Conservation (phyloP, 92 coral and sea anemone genomes). For the Bergia sp. region DNA sequence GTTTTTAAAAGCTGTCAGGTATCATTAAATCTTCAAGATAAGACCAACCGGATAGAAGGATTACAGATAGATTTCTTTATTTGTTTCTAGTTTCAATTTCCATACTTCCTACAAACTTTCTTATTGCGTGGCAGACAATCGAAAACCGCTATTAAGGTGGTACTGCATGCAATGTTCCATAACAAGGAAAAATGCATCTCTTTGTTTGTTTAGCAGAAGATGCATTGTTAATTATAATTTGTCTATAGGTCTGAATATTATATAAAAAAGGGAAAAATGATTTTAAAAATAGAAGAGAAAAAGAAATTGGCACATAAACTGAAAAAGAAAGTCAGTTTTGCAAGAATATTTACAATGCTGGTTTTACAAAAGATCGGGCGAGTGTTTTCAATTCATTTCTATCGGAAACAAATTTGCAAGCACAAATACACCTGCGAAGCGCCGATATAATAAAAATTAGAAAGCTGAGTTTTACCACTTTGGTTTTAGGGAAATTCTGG, state of each 20-base stretch:
- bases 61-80: not conserved
- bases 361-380: too few species aligned
- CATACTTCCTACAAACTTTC: not conserved
- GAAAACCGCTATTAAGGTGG: not conserved
- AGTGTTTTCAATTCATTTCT: not conserved
- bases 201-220: not conserved
- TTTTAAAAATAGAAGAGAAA: not conserved
- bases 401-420: not conserved
- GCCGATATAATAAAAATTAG: not conserved
- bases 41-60: not conserved
- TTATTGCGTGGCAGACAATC: not conserved
- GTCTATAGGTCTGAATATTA: not conserved
- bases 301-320: too few species aligned
- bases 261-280: too few species aligned
- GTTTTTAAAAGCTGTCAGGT: not conserved
- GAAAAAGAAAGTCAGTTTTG: too few species aligned
- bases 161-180: not conserved
- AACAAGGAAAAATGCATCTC: not conserved
- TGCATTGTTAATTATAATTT: not conserved
- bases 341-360: too few species aligned
- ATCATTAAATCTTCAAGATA: not conserved
- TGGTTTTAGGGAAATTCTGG: too few species aligned
- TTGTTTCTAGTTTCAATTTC: not conserved
- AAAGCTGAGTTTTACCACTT: not conserved
- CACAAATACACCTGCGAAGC: not conserved